phyloP scores from a whole-genome alignment of 2,113 vertebrate species.

The Mobula birostris region DNA sequence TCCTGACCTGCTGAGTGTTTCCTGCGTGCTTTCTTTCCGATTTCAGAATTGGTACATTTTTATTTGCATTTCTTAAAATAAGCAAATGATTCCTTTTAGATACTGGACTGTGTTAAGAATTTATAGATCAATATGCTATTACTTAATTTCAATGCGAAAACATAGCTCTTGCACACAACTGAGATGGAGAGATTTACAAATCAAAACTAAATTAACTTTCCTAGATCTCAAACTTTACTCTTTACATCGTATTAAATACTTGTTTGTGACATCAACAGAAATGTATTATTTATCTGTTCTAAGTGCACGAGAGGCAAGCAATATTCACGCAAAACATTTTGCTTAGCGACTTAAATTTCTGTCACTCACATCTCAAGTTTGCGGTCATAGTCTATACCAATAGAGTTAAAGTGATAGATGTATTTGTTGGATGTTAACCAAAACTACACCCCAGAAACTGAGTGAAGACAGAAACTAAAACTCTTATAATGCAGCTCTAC shows the following conservation, averaged over 20 bases:
- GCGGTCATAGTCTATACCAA: neutral
- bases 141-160: neutral
- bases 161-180: no score
- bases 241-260: neutral
- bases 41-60: no score
- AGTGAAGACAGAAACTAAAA: neutral
- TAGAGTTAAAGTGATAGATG: neutral
- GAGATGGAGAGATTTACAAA: neutral
- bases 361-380: neutral
- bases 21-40: no score
- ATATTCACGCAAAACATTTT: neutral
- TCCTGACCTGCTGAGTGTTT: no score
- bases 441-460: neutral
- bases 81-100: neutral
- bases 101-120: neutral
- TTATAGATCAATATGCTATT: neutral
- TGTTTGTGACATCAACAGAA: neutral
- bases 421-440: neutral
- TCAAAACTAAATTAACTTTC: neutral
- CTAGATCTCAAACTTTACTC: neutral
- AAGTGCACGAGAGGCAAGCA: neutral
- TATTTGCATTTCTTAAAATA: neutral
- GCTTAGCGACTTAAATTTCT: neutral
- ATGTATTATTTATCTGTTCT: neutral
- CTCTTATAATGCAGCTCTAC: neutral